Evolutionary conservation across 2,797 vertebrate genomes (phyloP), one percentile per base, ranked within the genome.

Genomic region (Xiphorhynchus erythropygius): DNA sequence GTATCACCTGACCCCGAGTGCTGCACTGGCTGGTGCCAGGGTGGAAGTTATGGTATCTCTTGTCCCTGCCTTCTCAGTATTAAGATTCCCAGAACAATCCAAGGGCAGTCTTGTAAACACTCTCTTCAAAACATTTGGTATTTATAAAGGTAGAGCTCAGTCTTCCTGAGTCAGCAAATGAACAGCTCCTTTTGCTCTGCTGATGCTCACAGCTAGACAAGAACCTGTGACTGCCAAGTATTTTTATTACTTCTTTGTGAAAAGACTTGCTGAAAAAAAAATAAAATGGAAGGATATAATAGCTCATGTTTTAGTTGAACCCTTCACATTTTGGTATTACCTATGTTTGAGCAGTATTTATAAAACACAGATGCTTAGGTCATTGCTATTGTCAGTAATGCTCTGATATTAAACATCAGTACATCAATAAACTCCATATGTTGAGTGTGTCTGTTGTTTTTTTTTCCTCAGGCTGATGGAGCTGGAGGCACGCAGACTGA

Each of bases 401-500:
- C 24, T 39, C 32, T 42, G 57, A 17, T 55, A 35, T 23, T 92
- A 27, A 82, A 32, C 12, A 47, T 24, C 9, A 16, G 18, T 55
- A 12, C 8, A 27, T 18, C 25, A 41, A 37, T 13, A 56, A 39
- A 57, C 11, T 50, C 81, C 32, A 56, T 19, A 56, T 19, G 6
- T 3, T 80, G n/a, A 62, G 27, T 18, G n/a, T 92, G 22, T 25
- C 52, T 30, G 1, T 84, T 90, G 44, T 7, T 7, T 7, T 44
- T 25, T 64, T 75, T 52, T 50, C 65, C 69, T 68, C 47, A 99
- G 99, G 97, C 9, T 98, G 89, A 80, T 96, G 57, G 95, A 99
- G 74, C 9, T 95, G 69, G 98, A 98, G 90, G 99, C 98, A 35
- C 98, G 98, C 69, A 97, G 81, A 42, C 97, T 98, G 19, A 99